These are phyloP conservation scores for Microctonus aethiopoides DNA, from an alignment of 2,888 invertebrate species.

Conservation along the genomic window DNA sequence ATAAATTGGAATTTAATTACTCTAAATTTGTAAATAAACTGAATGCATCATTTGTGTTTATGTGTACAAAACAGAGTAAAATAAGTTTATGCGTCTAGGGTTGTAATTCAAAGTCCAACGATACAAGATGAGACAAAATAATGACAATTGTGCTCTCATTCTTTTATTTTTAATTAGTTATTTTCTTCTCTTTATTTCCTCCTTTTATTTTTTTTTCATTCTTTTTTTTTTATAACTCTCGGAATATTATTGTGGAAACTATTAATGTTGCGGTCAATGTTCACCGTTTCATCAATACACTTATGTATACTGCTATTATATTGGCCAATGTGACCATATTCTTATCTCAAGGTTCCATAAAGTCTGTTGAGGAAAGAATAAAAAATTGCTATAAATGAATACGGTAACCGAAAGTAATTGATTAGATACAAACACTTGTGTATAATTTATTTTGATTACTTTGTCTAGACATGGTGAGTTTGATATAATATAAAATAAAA, in stretches of 20 bases:
- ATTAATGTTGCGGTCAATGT: constrained; percentile 48
- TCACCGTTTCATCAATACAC: constrained; percentile 39
- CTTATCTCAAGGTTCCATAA: constrained; percentile 11
- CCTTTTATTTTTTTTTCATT: too few species aligned
- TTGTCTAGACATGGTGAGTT: not conserved
- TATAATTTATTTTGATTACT: not conserved
- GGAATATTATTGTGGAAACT: constrained; percentile 44
- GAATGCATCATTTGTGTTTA: not conserved
- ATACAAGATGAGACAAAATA: not conserved
- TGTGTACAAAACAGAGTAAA: not conserved
- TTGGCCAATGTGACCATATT: constrained; percentile 1
- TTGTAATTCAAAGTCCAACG: constrained; percentile 16
- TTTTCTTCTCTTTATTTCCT: too few species aligned
- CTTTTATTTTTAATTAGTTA: not conserved
- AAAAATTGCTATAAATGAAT: not conserved
- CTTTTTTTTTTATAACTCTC: too few species aligned
- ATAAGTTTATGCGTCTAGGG: constrained; percentile 17
- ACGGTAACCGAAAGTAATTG: not conserved
- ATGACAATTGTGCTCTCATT: constrained; percentile 9
- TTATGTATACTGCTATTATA: constrained; percentile 16
- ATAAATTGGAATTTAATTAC: too few species aligned
- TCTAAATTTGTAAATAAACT: not conserved
- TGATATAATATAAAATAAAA: not conserved
- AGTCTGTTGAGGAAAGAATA: not conserved
- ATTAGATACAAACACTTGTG: not conserved